Conservation (phyloP, 2,113 vertebrate genomes). For the Epinephelus lanceolatus region DNA sequence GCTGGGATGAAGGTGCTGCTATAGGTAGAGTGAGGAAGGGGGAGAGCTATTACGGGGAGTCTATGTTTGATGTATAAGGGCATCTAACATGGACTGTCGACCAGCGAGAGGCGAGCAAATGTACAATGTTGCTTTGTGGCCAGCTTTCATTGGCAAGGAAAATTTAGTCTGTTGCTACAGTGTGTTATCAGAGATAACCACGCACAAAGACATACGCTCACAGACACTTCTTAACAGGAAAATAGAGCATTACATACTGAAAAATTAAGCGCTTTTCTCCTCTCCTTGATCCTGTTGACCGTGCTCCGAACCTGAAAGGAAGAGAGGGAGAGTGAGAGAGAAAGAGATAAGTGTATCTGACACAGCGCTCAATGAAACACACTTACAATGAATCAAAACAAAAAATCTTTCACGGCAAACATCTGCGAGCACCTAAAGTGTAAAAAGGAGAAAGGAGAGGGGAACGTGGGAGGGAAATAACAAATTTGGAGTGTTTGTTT, state of each 20-base stretch:
- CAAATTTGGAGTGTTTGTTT: slow-evolving; percentile 17
- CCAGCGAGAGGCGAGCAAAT: slow-evolving; percentile 49
- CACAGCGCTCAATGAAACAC: slow-evolving; percentile 32
- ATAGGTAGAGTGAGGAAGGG: slow-evolving; percentile 40
- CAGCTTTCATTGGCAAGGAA: slow-evolving; percentile 61
- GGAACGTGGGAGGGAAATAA: slow-evolving; percentile 10
- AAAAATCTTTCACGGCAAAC: slow-evolving; percentile 33
- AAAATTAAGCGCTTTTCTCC: slow-evolving; percentile 86
- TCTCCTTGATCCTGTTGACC: slow-evolving; percentile 87
- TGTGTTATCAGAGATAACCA: slow-evolving; percentile 32
- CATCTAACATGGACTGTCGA: slow-evolving; percentile 77
- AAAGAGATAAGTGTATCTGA: slow-evolving; percentile 44
- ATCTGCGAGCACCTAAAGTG: slow-evolving; percentile 3
- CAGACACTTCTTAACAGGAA: slow-evolving; percentile 37
- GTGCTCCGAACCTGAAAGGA: slow-evolving; percentile 84
- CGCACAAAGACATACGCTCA: not conserved
- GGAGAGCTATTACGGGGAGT: slow-evolving; percentile 63
- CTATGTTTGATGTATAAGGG: slow-evolving; percentile 81
- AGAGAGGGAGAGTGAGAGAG: slow-evolving; percentile 18
- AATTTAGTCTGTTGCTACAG: slow-evolving; percentile 25
- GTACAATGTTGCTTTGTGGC: slow-evolving; percentile 61
- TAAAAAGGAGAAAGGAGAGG: slow-evolving; percentile 36
- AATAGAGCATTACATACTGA: slow-evolving; percentile 78
- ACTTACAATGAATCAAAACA: slow-evolving; percentile 39
- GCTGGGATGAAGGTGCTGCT: slow-evolving; percentile 87